A percentile compares a stretch with the other conserved stretches of the same genome.
These are phyloP conservation scores for Hirundo rustica DNA, from an alignment of 2,797 vertebrate genomes.

Conservation along the genomic window DNA sequence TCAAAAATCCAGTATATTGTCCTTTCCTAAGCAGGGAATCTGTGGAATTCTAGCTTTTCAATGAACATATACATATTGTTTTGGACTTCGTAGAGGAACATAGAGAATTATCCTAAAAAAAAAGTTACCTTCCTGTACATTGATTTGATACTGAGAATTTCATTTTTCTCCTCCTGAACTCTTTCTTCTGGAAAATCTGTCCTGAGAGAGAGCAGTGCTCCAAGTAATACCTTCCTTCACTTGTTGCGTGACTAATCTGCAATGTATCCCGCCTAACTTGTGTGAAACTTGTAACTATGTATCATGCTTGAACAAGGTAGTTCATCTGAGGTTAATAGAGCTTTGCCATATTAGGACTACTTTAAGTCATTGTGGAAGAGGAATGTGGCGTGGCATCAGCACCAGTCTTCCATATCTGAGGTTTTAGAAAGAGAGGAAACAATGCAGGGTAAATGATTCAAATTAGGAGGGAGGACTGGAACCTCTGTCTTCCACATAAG, in stretches of 20 bases:
- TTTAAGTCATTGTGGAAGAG: neutral
- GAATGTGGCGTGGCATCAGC: neutral
- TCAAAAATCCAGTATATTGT: neutral
- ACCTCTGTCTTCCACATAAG: neutral
- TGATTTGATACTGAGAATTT: neutral
- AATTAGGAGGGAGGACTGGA: neutral
- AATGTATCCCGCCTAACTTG: conserved; percentile 29
- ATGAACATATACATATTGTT: neutral
- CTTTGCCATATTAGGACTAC: conserved; percentile 22
- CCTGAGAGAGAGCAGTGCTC: neutral
- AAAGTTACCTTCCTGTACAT: neutral
- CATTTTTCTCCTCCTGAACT: neutral
- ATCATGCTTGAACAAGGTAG: conserved; percentile 40
- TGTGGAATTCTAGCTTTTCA: neutral
- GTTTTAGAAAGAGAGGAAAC: neutral
- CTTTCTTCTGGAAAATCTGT: neutral
- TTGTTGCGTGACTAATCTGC: conserved; percentile 40
- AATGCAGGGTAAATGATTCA: neutral
- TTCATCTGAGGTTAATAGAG: conserved; percentile 33
- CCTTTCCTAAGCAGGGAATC: neutral
- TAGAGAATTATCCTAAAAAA: neutral
- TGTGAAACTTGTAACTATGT: conserved; percentile 41
- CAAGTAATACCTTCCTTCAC: conserved; percentile 12
- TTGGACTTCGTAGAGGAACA: neutral
- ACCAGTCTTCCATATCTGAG: neutral